These are phyloP conservation scores for Holocentrus rufus DNA, from an alignment of 2,797 vertebrate species.

Conservation along the genomic window DNA sequence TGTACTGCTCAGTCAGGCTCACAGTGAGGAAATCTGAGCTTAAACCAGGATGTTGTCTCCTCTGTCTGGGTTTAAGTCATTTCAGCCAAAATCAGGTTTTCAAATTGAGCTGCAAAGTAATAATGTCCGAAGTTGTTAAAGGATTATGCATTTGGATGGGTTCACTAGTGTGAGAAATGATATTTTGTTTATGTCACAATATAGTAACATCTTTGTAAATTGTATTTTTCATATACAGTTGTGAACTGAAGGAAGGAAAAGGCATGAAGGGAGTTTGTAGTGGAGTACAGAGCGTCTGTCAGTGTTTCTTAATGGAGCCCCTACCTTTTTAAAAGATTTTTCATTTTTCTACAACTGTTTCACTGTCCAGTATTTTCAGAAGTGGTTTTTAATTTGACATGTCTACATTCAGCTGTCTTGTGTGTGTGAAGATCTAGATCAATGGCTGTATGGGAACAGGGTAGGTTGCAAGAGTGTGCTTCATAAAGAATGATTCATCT, in stretches of 20 bases:
- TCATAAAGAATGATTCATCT: slow-evolving; percentile 28
- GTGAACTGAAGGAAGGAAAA: slow-evolving; percentile 40
- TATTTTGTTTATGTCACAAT: slow-evolving; percentile 23
- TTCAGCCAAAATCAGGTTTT: slow-evolving; percentile 49
- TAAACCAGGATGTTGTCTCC: slow-evolving; percentile 37
- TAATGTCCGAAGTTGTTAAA: slow-evolving; percentile 19
- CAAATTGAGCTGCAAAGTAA: slow-evolving; percentile 45
- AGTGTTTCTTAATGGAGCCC: slow-evolving; percentile 26
- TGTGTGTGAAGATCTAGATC: slow-evolving; percentile 64
- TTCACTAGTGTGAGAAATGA: slow-evolving; percentile 30
- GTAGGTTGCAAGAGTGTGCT: slow-evolving; percentile 54
- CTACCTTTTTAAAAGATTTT: slow-evolving; percentile 17
- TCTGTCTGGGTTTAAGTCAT: slow-evolving; percentile 15
- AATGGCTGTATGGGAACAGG: slow-evolving; percentile 60
- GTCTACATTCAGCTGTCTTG: slow-evolving; percentile 71
- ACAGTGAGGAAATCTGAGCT: slow-evolving; percentile 20
- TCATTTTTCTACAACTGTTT: slow-evolving; percentile 60
- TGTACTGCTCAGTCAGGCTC: slow-evolving; percentile 74
- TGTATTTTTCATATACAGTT: slow-evolving; percentile 47
- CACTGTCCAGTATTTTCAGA: slow-evolving; percentile 74
- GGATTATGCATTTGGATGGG: slow-evolving; percentile 17
- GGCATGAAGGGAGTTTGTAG: slow-evolving; percentile 30
- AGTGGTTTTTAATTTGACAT: slow-evolving; percentile 68
- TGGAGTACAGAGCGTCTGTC: slow-evolving; percentile 29
- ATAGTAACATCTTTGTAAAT: slow-evolving; percentile 40